These are phyloP conservation scores for Lasioglossum oenotherae DNA, from an alignment of 2,888 invertebrate genomes.

Conservation along the genomic window DNA sequence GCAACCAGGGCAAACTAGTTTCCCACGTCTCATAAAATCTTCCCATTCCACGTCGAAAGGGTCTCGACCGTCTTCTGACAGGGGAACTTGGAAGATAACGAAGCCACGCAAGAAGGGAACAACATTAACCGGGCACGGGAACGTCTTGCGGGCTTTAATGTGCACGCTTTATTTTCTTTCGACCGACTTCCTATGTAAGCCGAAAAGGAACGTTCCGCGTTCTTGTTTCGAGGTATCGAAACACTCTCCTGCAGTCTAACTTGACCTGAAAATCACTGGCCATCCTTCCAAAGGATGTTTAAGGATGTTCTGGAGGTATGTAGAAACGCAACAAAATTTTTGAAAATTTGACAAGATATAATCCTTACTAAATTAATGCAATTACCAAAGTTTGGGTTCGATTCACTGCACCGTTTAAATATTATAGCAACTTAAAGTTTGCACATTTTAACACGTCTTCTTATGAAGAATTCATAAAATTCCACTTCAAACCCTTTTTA, in stretches of 20 bases:
- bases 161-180: constrained; percentile 74
- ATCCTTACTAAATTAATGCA: too few species aligned
- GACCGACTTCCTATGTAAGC: constrained; percentile 64
- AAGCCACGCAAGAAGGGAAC: constrained; percentile 29
- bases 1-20: constrained; percentile 35
- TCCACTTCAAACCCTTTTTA: too few species aligned
- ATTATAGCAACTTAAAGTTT: too few species aligned
- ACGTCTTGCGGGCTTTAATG: constrained; percentile 66
- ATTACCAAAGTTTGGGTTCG: too few species aligned
- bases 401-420: too few species aligned
- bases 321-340: too few species aligned
- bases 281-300: not conserved
- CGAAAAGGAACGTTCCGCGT: constrained; percentile 11
- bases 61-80: constrained; percentile 30
- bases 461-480: too few species aligned
- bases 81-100: constrained; percentile 35
- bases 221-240: constrained; percentile 68
- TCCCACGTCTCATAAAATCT: constrained; percentile 41
- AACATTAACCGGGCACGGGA: constrained; percentile 43
- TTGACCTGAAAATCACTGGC: constrained; percentile 5
- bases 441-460: too few species aligned
- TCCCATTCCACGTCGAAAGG: constrained; percentile 17
- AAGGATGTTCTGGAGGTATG: too few species aligned
- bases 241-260: constrained; percentile 61
- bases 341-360: too few species aligned